These are phyloP conservation scores for Nasonia longicornis DNA, from an alignment of 1,140 invertebrate species.

Conservation along the genomic window DNA sequence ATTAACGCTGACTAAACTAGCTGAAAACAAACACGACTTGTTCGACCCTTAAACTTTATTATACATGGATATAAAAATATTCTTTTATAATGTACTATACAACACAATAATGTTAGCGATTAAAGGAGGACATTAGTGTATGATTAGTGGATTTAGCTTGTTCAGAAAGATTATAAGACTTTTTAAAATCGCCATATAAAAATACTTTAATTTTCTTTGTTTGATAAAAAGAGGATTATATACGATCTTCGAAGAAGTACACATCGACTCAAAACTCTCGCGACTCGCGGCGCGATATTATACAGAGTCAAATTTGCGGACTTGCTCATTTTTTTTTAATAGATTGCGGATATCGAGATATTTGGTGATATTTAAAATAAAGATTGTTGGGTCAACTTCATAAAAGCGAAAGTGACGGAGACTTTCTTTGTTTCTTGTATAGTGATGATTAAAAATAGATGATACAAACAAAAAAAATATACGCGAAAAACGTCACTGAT, in stretches of 20 bases:
- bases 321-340: conserved; percentile 19
- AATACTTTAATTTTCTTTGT: conserved; percentile 49
- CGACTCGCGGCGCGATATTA: conserved; percentile 26
- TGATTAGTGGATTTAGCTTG: conserved; percentile 22
- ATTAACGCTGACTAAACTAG: conserved; percentile 43
- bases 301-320: conserved; percentile 51
- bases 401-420: conserved; percentile 25
- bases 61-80: conserved; percentile 50
- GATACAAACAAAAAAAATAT: conserved; percentile 20
- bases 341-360: conserved; percentile 2
- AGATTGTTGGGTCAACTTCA: conserved; percentile 31
- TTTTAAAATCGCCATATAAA: conserved; percentile 51
- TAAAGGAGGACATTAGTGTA: conserved; percentile 30
- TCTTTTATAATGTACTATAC: conserved; percentile 50
- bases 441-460: conserved; percentile 12
- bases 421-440: conserved; percentile 23
- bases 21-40: conserved; percentile 40
- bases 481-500: not conserved
- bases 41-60: conserved; percentile 45
- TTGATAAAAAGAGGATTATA: conserved; percentile 18
- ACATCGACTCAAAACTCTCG: conserved; percentile 30
- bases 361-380: conserved; percentile 33
- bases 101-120: conserved; percentile 49
- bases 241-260: conserved; percentile 32
- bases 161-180: conserved; percentile 44